Conservation (phyloP, 2,113 vertebrate species). For the Apistogramma diplotaenia region DNA sequence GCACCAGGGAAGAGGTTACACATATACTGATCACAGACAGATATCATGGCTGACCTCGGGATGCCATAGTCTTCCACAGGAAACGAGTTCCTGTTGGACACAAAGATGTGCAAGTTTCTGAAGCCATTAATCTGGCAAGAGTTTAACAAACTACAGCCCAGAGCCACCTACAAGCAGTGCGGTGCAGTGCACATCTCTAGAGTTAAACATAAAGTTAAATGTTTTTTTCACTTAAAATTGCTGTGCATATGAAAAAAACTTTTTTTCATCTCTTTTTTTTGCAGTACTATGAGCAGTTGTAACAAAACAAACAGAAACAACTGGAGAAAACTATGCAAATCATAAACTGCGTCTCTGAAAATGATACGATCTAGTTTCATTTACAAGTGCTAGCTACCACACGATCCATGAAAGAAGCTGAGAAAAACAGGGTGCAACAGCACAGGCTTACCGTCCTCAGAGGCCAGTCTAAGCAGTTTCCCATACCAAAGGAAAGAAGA, state of each 20-base stretch:
- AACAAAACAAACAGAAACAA: not conserved
- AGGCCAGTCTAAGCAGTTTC: conserved; percentile 91
- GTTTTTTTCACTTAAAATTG: fast-evolving
- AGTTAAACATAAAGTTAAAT: not conserved
- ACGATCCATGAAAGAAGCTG: not conserved
- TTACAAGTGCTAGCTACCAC: not conserved
- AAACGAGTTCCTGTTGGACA: not conserved
- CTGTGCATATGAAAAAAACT: too few species aligned
- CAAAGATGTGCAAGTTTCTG: not conserved
- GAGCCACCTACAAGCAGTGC: not conserved
- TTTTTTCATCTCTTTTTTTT: too few species aligned
- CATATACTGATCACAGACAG: not conserved
- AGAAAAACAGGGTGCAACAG: not conserved
- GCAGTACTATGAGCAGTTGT: not conserved
- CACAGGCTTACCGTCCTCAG: conserved; percentile 84
- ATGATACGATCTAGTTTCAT: not conserved
- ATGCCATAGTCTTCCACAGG: not conserved
- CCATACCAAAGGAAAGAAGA: conserved; percentile 79
- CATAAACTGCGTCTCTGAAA: not conserved
- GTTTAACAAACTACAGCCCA: not conserved
- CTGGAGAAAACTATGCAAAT: not conserved
- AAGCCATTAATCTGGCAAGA: not conserved
- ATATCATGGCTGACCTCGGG: not conserved
- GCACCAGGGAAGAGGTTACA: not conserved
- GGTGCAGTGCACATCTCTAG: not conserved